Conservation (phyloP, 2,113 vertebrate genomes). For the Xenus cinereus region DNA sequence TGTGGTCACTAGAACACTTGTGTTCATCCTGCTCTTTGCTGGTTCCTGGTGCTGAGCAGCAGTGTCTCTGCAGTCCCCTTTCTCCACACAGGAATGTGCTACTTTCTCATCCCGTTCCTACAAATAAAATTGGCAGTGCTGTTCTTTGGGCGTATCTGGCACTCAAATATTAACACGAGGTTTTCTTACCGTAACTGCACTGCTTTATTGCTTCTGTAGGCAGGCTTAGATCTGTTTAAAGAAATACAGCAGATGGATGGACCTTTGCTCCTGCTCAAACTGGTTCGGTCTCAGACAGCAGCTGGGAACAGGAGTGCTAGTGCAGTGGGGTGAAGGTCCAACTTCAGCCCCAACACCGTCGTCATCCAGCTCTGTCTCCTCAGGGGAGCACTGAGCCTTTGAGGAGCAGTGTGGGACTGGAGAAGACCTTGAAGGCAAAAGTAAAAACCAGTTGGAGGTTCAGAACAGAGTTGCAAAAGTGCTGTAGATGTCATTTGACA, state of each 20-base stretch:
- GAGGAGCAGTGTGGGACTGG: not conserved
- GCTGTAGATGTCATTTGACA: not conserved
- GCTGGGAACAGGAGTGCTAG: not conserved
- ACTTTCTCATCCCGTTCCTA: not conserved
- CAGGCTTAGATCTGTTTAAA: not conserved
- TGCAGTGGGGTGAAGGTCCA: not conserved
- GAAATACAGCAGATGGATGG: not conserved
- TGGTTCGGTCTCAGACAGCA: not conserved
- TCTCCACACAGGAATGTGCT: not conserved
- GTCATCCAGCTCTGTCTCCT: rapidly evolving
- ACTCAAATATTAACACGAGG: not conserved
- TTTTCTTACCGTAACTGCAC: not conserved
- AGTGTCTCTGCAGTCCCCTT: not conserved
- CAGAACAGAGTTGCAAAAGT: not conserved
- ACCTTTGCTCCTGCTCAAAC: not conserved
- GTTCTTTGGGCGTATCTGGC: not conserved
- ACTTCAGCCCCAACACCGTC: not conserved
- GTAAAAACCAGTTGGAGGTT: not conserved
- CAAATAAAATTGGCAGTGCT: not conserved
- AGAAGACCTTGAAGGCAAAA: not conserved
- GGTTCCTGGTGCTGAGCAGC: not conserved
- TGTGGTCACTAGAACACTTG: rapidly evolving
- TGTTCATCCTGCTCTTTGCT: not conserved
- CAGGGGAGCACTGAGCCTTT: not conserved
- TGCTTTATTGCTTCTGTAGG: not conserved